phyloP scores from a whole-genome alignment of 2,113 vertebrate genomes.

The Irena cyanogastra region DNA sequence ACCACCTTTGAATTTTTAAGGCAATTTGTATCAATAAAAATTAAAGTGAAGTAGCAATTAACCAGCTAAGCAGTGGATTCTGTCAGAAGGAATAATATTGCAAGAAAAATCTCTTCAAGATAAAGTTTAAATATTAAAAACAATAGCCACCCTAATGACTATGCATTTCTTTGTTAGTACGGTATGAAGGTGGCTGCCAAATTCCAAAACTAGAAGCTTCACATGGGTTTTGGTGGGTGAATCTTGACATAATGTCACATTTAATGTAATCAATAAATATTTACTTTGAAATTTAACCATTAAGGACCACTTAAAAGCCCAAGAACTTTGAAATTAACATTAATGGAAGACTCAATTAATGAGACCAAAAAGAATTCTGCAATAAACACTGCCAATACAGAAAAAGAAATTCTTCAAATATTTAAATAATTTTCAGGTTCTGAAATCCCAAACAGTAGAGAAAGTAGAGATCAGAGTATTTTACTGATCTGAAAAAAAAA shows the following conservation, averaged over 20 bases:
- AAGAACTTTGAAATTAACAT: not conserved
- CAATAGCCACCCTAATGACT: not conserved
- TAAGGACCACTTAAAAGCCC: not conserved
- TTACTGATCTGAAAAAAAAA: not conserved
- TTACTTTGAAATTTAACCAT: not conserved
- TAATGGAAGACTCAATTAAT: not conserved
- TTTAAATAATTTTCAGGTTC: not conserved
- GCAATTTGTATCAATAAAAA: not conserved
- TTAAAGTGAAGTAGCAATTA: not conserved
- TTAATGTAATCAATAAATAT: not conserved
- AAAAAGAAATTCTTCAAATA: not conserved
- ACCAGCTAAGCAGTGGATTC: not conserved
- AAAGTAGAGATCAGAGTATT: not conserved
- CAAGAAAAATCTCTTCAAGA: not conserved
- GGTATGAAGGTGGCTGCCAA: not conserved
- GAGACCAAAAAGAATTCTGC: not conserved
- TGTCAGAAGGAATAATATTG: not conserved
- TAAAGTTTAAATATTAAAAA: not conserved
- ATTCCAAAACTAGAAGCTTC: not conserved
- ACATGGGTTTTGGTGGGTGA: not conserved
- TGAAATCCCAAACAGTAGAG: not conserved
- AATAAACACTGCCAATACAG: not conserved
- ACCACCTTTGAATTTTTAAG: not conserved
- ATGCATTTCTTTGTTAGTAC: not conserved
- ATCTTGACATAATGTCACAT: not conserved